These are phyloP conservation scores for Aleiodes alternator DNA, from an alignment of 2,888 invertebrate species.

Conservation along the genomic window DNA sequence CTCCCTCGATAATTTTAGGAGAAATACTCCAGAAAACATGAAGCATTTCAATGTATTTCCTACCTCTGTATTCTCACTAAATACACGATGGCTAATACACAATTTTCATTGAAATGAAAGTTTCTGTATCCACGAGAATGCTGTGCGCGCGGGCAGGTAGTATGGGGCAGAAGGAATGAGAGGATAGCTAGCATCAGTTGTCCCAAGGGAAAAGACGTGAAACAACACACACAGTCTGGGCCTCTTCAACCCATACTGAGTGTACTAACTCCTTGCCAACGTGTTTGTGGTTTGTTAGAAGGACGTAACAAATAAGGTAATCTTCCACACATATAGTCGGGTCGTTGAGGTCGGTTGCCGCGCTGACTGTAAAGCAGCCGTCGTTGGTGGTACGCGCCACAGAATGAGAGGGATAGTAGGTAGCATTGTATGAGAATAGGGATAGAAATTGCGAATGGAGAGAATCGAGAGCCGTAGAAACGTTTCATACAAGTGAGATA, in stretches of 20 bases:
- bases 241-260: conserved; percentile 40
- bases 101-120: conserved; percentile 58
- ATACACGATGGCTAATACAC: conserved; percentile 6
- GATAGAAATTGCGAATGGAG: conserved; percentile 31
- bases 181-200: conserved; percentile 12
- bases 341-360: conserved; percentile 67
- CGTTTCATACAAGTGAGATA: conserved; percentile 13
- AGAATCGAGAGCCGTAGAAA: conserved; percentile 42
- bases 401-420: neutral
- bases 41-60: too few species aligned
- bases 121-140: conserved; percentile 45
- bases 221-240: conserved; percentile 18
- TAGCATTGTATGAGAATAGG: neutral
- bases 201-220: conserved; percentile 15
- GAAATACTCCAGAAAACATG: too few species aligned
- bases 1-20: too few species aligned
- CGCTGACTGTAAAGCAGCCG: conserved; percentile 68
- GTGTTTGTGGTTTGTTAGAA: conserved; percentile 71
- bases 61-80: too few species aligned
- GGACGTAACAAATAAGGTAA: conserved; percentile 73
- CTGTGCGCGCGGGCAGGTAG: neutral
- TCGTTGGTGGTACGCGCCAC: conserved; percentile 28
- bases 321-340: conserved; percentile 70
- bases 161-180: neutral
- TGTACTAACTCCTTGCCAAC: conserved; percentile 51